Evolutionary conservation across 2,113 vertebrate species (phyloP), one percentile per base, ranked within the genome.

Genomic region (Deroptyus accipitrinus): DNA sequence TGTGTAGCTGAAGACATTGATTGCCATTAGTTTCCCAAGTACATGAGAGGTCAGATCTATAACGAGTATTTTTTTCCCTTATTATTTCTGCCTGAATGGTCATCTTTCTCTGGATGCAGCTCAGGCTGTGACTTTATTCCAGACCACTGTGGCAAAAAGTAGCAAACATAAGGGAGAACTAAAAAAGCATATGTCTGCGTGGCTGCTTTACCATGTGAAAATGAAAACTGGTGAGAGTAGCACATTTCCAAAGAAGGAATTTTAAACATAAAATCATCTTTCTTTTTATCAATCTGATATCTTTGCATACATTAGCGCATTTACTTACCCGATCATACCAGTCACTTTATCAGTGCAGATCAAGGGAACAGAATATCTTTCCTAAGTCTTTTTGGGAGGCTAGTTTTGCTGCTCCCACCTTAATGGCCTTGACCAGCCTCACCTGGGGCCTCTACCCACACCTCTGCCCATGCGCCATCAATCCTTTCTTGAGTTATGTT

Each of bases 1-100:
- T 84, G 95, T 95, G 94, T 88, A 77, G 85, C 89, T 86, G 82
- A 95, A 94, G 49, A 24, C 81, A 97, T 97, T 94, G 96, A 97
- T 97, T 94, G 67, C 82, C 92, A 94, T 94, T 95, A 95, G 79
- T 79, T 94, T 94, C 59, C 87, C 63, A 91, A 79, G 51, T 78
- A 90, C 92, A 78, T 6, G 31, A 88, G 73, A 97, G 93, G 81
- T 86, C 93, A 86, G 87, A 97, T 97, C 94, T 93, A 96, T 96
- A 95, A 35, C 0, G 17, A 94, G 59, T 5, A 6, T 44, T 35
- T 86, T 91, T 91, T 68, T 69, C 1, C 46, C 64, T 5, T 44
- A 37, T 96, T 94, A 86, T 52, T 96, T 95, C 92, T 88, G 92
- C 81, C 67, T 92, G 90, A 86, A 67, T 91, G 68, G 68, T 76